Percentiles rank a stretch among this genome's conserved stretches.
Evolutionary conservation across 2,888 invertebrate genomes (phyloP).

Genomic region (Yponomeuta malinellus): DNA sequence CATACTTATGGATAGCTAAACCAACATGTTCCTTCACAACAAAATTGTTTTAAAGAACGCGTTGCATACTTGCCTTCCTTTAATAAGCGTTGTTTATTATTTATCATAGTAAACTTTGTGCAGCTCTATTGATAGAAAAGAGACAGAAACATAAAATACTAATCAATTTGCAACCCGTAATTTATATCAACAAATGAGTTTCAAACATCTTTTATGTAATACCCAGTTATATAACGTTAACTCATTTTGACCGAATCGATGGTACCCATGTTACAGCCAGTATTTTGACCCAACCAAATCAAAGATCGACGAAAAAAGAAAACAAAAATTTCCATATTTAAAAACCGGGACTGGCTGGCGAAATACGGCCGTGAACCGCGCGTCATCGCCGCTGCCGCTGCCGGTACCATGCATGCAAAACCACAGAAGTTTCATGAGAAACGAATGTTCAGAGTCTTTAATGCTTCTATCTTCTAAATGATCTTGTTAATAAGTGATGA

Average conservation of each 20-base stretch:
- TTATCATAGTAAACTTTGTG: too few relatives aligned
- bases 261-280: neutral
- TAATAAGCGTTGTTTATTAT: too few relatives aligned
- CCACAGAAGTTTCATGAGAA: neutral
- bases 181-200: neutral
- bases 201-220: neutral
- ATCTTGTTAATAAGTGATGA: too few relatives aligned
- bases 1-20: too few relatives aligned
- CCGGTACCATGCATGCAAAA: neutral
- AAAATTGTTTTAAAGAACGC: too few relatives aligned
- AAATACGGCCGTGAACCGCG: conserved; percentile 44
- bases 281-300: neutral
- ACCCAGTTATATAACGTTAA: neutral
- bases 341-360: conserved; percentile 14
- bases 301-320: neutral
- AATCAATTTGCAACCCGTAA: neutral
- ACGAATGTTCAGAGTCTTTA: neutral
- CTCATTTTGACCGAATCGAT: neutral
- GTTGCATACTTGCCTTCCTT: too few relatives aligned
- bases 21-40: too few relatives aligned
- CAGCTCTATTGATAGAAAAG: too few relatives aligned
- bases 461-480: neutral
- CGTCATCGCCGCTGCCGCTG: conserved; percentile 16
- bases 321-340: neutral
- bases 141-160: too few relatives aligned